A percentile compares a stretch with the other conserved stretches of the same genome.
Conservation (phyloP, 2,797 vertebrate genomes). For the Synanceia verrucosa region DNA sequence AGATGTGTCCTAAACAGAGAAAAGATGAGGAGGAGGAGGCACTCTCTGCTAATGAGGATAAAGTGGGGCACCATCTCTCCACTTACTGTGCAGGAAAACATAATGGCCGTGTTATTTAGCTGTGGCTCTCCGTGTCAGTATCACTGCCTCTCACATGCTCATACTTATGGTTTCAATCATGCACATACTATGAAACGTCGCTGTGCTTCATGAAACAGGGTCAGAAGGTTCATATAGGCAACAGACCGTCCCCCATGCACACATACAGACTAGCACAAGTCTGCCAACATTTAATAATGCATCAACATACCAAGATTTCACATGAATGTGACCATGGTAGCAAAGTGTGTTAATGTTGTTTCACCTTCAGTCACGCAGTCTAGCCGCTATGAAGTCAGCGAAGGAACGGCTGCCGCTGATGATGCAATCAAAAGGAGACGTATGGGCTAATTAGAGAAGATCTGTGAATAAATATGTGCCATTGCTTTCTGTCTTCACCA, state of each 20-base stretch:
- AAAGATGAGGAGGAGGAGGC: slow-evolving; percentile 30
- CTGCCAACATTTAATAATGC: slow-evolving; percentile 34
- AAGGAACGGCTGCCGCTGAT: background rate
- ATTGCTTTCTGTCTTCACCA: slow-evolving; percentile 9
- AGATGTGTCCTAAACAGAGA: slow-evolving; percentile 10
- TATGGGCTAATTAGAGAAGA: slow-evolving; percentile 14
- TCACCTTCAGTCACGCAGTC: background rate
- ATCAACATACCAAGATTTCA: slow-evolving; percentile 4
- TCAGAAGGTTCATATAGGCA: slow-evolving; percentile 4
- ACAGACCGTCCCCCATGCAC: background rate
- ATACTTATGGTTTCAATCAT: background rate
- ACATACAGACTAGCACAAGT: background rate
- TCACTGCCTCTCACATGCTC: background rate
- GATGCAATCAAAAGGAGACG: background rate
- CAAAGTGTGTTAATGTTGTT: slow-evolving; percentile 8
- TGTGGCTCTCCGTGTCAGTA: slow-evolving; percentile 13
- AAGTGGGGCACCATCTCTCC: slow-evolving; percentile 56
- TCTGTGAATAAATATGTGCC: slow-evolving; percentile 40
- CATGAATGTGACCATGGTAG: slow-evolving; percentile 11
- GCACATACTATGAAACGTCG: background rate
- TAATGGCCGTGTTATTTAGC: slow-evolving; percentile 23
- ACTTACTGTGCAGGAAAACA: slow-evolving; percentile 48
- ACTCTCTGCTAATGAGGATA: slow-evolving; percentile 66
- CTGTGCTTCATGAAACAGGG: slow-evolving; percentile 9
- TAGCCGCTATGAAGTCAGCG: background rate